Evolutionary conservation across 2,113 vertebrate species (phyloP).

Genomic region (Pterophyllum scalare): DNA sequence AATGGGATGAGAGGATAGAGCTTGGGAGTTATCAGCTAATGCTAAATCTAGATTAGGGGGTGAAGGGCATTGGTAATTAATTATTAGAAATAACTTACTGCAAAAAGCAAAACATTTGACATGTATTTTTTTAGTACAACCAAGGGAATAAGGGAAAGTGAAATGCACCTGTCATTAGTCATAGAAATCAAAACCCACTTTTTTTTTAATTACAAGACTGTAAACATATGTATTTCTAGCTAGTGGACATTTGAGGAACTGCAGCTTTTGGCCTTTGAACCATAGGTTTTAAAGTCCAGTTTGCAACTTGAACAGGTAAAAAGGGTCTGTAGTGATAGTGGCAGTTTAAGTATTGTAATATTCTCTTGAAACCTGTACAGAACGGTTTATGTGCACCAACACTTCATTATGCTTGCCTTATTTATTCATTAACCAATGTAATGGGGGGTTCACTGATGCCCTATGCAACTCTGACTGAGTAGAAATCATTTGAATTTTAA

Average conservation of each 20-base stretch:
- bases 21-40: neutral
- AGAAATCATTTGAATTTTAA: conserved; percentile 31
- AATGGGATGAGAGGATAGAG: neutral
- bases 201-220: too few species aligned
- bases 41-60: neutral
- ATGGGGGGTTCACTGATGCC: neutral
- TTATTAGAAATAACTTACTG: neutral
- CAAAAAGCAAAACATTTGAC: neutral
- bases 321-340: neutral
- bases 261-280: neutral
- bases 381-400: too few species aligned
- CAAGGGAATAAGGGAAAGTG: neutral
- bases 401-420: neutral
- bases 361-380: neutral
- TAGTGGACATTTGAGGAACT: neutral
- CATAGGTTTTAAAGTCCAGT: neutral
- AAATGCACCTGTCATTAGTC: neutral
- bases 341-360: neutral
- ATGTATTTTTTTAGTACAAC: neutral
- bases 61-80: neutral
- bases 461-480: neutral
- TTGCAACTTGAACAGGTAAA: neutral
- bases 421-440: neutral
- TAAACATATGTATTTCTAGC: neutral
- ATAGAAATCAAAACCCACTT: too few species aligned